These are phyloP conservation scores for Pseudomugil gertrudae DNA, from an alignment of 2,797 vertebrate species.

Conservation along the genomic window DNA sequence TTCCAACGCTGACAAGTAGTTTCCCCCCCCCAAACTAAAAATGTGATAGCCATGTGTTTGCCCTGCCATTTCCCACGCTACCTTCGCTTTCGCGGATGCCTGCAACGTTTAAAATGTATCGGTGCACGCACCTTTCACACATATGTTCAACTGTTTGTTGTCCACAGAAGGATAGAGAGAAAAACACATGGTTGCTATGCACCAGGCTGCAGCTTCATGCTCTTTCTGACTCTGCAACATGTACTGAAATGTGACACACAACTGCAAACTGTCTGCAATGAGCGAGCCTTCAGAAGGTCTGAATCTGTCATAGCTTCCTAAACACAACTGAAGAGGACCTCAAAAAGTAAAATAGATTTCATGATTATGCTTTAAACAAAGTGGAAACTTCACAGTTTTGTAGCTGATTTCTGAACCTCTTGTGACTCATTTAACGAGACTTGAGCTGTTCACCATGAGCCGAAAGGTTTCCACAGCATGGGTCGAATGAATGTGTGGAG, in stretches of 20 bases:
- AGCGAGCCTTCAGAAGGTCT: conserved; percentile 10
- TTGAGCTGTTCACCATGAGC: not conserved
- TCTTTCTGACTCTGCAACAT: conserved; percentile 54
- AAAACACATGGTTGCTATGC: conserved; percentile 66
- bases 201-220: conserved; percentile 19
- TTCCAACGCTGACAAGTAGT: conserved; percentile 64
- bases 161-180: conserved; percentile 33
- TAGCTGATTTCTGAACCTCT: not conserved
- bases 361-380: not conserved
- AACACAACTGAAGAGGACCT: conserved; percentile 7
- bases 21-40: conserved; percentile 50
- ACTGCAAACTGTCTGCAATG: conserved; percentile 47
- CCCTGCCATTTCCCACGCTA: conserved; percentile 55
- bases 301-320: conserved; percentile 12
- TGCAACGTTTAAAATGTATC: conserved; percentile 57
- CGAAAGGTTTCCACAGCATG: not conserved
- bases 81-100: conserved; percentile 47
- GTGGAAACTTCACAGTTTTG: not conserved
- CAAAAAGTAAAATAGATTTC: not conserved
- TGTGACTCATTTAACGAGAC: not conserved
- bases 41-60: conserved; percentile 55
- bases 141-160: conserved; percentile 52
- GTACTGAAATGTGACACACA: conserved; percentile 61
- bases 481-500: not conserved
- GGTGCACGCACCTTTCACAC: conserved; percentile 55